Evolutionary conservation across 2,113 vertebrate genomes (phyloP).

Genomic region (Sturnira hondurensis): DNA sequence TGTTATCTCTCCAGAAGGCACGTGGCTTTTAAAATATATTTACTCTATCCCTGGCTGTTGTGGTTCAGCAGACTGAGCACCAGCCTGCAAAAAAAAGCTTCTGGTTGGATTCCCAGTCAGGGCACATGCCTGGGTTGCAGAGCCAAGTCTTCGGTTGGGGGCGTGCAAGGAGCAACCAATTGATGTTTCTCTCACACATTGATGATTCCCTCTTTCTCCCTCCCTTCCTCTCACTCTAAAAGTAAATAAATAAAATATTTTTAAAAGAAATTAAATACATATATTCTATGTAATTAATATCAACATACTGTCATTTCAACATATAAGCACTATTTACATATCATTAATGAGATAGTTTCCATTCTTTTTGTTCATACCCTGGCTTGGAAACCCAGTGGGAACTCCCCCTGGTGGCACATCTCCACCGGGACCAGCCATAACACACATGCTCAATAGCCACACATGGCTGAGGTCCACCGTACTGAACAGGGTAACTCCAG

Average conservation of each 20-base stretch:
- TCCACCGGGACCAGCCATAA: background rate
- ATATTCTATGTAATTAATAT: background rate
- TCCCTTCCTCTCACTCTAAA: too few species aligned
- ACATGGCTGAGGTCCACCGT: too few species aligned
- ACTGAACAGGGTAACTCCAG: background rate
- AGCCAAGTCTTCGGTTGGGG: too few species aligned
- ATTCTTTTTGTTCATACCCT: background rate
- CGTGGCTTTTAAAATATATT: background rate
- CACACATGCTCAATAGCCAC: background rate
- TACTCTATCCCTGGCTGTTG: background rate
- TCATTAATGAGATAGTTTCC: background rate
- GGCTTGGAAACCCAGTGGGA: background rate
- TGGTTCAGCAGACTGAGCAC: too few species aligned
- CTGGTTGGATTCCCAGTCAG: too few species aligned
- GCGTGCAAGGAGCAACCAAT: too few species aligned
- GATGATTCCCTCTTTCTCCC: too few species aligned
- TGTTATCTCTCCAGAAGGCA: background rate
- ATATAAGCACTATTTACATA: background rate
- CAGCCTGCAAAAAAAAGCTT: too few species aligned
- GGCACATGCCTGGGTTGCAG: too few species aligned
- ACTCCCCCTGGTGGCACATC: background rate
- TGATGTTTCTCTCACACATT: too few species aligned
- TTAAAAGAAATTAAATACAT: background rate
- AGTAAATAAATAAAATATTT: background rate
- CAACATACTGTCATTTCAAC: background rate